These are phyloP conservation scores for Ciconia maguari DNA, from an alignment of 2,113 vertebrate genomes.

Conservation along the genomic window DNA sequence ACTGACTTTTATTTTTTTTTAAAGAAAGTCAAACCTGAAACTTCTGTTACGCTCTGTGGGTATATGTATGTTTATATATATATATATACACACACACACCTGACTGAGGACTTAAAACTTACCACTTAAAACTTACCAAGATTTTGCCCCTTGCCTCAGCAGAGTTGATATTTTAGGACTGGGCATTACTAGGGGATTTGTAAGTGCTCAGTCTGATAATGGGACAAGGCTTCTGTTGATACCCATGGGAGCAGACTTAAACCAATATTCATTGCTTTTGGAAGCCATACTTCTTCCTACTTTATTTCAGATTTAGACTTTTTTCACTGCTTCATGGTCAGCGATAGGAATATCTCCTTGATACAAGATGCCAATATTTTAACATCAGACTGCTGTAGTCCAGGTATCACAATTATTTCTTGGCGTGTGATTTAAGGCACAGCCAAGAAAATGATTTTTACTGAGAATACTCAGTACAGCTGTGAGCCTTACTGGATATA, in stretches of 20 bases:
- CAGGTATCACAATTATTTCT: background rate
- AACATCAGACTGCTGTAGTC: background rate
- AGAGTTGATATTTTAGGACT: background rate
- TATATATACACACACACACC: accelerated
- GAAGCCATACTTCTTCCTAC: background rate
- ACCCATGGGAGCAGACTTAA: background rate
- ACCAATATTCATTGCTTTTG: background rate
- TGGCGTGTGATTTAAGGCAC: background rate
- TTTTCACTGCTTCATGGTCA: background rate
- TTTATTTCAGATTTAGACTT: background rate
- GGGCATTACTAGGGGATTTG: background rate
- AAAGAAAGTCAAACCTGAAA: background rate
- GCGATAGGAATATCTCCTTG: background rate
- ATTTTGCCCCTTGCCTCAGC: background rate
- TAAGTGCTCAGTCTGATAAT: background rate
- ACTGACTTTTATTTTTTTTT: background rate
- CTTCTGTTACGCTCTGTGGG: background rate
- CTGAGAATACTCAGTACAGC: background rate
- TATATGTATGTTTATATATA: background rate
- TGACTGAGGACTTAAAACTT: background rate
- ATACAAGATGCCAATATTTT: background rate
- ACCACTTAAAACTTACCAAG: background rate
- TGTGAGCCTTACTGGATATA: background rate
- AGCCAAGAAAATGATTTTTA: background rate
- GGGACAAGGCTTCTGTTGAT: background rate